A percentile compares a stretch with the other conserved stretches of the same genome.
These are phyloP conservation scores for Acronicta psi DNA, from an alignment of 2,888 invertebrate species.

Conservation along the genomic window DNA sequence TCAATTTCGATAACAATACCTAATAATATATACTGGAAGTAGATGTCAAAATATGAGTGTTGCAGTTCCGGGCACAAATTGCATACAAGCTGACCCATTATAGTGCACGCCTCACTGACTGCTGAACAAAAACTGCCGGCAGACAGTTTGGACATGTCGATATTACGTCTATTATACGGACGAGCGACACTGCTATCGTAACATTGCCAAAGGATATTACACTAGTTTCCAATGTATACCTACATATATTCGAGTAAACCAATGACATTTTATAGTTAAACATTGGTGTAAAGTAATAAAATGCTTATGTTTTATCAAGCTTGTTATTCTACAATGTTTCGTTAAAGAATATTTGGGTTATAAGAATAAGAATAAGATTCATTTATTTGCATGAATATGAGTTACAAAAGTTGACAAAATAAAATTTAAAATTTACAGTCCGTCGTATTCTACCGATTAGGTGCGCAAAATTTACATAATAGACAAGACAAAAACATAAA, in stretches of 20 bases:
- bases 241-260: slow-evolving; percentile 5
- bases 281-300: too few species aligned
- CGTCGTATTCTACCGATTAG: too few species aligned
- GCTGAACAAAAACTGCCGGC: slow-evolving; percentile 39
- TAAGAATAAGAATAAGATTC: too few species aligned
- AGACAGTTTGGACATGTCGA: slow-evolving; percentile 53
- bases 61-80: slow-evolving; percentile 46
- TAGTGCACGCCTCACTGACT: slow-evolving; percentile 40
- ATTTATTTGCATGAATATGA: too few species aligned
- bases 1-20: neutral
- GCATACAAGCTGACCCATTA: slow-evolving; percentile 49
- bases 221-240: slow-evolving; percentile 27
- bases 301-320: too few species aligned
- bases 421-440: too few species aligned
- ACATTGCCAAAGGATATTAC: slow-evolving; percentile 38
- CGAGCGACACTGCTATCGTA: slow-evolving; percentile 37
- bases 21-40: slow-evolving; percentile 25
- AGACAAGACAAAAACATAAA: too few species aligned
- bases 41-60: slow-evolving; percentile 32
- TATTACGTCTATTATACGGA: slow-evolving; percentile 51
- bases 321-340: too few species aligned
- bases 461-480: too few species aligned
- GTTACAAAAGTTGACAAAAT: too few species aligned
- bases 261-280: too few species aligned
- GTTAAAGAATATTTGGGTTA: too few species aligned